Conservation (phyloP, 64 coral and sea anemone species). For the Exaiptasia diaphana region DNA sequence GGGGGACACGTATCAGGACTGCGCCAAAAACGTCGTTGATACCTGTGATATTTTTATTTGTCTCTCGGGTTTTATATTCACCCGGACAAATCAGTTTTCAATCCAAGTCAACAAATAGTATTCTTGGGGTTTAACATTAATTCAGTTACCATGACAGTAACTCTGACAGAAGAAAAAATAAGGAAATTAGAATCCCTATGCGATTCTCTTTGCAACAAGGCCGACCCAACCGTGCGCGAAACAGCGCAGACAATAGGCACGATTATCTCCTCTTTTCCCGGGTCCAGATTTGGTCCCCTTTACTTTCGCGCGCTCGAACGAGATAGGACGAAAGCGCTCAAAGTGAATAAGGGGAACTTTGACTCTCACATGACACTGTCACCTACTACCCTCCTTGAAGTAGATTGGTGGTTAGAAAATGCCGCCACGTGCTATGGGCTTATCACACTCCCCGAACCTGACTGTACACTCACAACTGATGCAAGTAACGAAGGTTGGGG, state of each 20-base stretch:
- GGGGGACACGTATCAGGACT: slow-evolving; percentile 9
- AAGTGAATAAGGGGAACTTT: slow-evolving; percentile 36
- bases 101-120: background rate
- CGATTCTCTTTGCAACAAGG: background rate
- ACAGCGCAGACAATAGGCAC: slow-evolving; percentile 6
- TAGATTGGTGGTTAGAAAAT: slow-evolving; percentile 34
- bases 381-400: background rate
- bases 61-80: slow-evolving; percentile 2
- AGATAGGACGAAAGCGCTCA: slow-evolving; percentile 24
- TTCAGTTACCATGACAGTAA: slow-evolving; percentile 1
- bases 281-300: slow-evolving; percentile 1
- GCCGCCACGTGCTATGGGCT: slow-evolving; percentile 16
- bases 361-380: slow-evolving; percentile 41
- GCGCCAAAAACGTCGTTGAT: slow-evolving; percentile 25
- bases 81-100: slow-evolving; percentile 11
- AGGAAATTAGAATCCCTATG: background rate
- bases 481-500: slow-evolving; percentile 27
- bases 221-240: background rate
- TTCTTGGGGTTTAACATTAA: slow-evolving; percentile 37
- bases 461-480: slow-evolving; percentile 37
- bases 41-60: background rate
- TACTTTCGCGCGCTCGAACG: slow-evolving; percentile 22
- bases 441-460: slow-evolving; percentile 9
- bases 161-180: background rate
- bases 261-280: slow-evolving; percentile 23